Conservation (phyloP, 2,797 vertebrate species). For the Chrysocyon brachyurus region DNA sequence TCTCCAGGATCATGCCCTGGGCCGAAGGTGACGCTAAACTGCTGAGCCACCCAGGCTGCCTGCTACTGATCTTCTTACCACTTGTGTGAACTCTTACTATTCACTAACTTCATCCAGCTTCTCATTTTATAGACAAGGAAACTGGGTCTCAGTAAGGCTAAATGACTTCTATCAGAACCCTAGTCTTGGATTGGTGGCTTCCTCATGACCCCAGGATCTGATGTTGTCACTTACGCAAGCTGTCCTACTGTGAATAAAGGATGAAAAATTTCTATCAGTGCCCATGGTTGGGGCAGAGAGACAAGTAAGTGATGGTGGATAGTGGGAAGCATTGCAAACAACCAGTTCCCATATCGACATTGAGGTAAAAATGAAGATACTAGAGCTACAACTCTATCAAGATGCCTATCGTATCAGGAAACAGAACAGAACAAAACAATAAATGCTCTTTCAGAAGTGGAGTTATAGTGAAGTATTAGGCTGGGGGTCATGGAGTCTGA, state of each 20-base stretch:
- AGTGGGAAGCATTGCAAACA: background rate
- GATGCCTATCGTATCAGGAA: background rate
- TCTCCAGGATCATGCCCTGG: too few species aligned
- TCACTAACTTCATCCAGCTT: background rate
- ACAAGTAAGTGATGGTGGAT: background rate
- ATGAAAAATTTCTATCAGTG: background rate
- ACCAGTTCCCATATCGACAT: background rate
- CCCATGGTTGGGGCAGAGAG: accelerated
- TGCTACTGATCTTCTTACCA: background rate
- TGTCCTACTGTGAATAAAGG: background rate
- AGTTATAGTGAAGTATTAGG: conserved; percentile 35
- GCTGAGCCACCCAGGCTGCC: too few species aligned
- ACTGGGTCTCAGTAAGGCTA: background rate
- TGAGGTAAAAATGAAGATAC: background rate
- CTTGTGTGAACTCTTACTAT: background rate
- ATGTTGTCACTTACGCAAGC: background rate
- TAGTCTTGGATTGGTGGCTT: background rate
- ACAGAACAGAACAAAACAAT: background rate
- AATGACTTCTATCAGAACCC: background rate
- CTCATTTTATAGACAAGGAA: background rate
- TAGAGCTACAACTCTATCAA: background rate
- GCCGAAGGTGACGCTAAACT: too few species aligned
- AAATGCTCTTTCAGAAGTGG: background rate
- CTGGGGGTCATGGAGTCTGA: background rate
- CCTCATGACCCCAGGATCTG: background rate